phyloP scores from a whole-genome alignment of 2,113 vertebrate genomes.

The Limanda limanda region DNA sequence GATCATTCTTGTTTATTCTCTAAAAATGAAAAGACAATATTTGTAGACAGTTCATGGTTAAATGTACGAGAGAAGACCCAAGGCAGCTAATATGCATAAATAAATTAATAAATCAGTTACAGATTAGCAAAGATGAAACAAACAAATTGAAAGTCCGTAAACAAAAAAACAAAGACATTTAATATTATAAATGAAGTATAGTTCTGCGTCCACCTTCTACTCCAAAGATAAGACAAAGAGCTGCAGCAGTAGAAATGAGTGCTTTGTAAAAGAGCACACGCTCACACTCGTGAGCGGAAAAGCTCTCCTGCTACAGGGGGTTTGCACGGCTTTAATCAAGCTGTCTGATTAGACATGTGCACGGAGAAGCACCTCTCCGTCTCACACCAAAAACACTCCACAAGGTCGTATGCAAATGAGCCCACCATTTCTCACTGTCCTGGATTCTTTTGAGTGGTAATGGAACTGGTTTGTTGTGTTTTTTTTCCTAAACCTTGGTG shows the following conservation, averaged over 20 bases:
- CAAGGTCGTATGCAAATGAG: conserved; percentile 76
- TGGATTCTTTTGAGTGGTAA: conserved; percentile 53
- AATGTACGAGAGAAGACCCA: no score
- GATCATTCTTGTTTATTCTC: no score
- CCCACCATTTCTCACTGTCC: conserved; percentile 48
- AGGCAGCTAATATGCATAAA: no score
- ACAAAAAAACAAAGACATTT: no score
- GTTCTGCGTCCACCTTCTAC: no score
- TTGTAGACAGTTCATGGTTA: no score
- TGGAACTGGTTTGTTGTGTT: conserved; percentile 16
- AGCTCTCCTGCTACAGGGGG: conserved; percentile 42
- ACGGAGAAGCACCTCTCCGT: conserved; percentile 37
- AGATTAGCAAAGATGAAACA: no score
- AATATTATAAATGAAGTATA: no score
- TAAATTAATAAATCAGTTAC: no score
- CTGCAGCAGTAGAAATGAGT: conserved; percentile 6
- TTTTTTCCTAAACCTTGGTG: neutral
- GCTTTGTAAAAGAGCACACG: conserved; percentile 42
- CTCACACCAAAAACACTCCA: conserved; percentile 36
- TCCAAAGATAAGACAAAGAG: no score
- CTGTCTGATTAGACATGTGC: conserved; percentile 58
- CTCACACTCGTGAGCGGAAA: conserved; percentile 21
- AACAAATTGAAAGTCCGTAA: no score
- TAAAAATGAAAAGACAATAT: no score
- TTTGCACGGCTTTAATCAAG: conserved; percentile 61